phyloP scores from a whole-genome alignment of 2,888 invertebrate species.

The Torymus tubicola region DNA sequence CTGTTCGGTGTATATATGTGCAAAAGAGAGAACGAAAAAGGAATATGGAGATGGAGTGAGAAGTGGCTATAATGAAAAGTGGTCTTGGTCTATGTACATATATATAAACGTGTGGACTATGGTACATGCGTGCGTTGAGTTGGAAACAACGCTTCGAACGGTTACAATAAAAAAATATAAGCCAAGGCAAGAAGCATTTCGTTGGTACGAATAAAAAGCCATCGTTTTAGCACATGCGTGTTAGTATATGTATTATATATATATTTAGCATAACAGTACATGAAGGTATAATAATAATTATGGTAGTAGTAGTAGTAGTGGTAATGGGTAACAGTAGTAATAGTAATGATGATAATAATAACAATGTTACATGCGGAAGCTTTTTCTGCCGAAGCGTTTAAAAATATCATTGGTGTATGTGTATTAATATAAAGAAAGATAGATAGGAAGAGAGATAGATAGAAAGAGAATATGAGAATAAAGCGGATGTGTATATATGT shows the following conservation, averaged over 20 bases:
- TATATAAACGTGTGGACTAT: too few species aligned
- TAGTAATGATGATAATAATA: too few species aligned
- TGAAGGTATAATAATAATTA: too few species aligned
- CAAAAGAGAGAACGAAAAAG: too few species aligned
- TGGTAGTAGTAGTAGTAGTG: too few species aligned
- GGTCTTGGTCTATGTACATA: background rate
- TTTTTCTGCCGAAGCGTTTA: background rate
- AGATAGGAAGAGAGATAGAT: background rate
- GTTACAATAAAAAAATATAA: conserved; percentile 2
- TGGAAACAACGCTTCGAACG: background rate
- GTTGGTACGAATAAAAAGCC: background rate
- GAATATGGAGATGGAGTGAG: too few species aligned
- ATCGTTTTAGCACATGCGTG: too few species aligned
- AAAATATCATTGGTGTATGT: background rate
- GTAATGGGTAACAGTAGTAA: too few species aligned
- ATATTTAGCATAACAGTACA: too few species aligned
- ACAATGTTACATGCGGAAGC: too few species aligned
- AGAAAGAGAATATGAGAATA: background rate
- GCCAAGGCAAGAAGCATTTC: background rate
- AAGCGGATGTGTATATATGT: background rate
- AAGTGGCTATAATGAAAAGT: conserved; percentile 9
- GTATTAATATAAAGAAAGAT: background rate
- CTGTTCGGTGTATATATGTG: too few species aligned
- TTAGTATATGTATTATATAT: too few species aligned
- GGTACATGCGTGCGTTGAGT: background rate